Conservation (phyloP, 2,888 invertebrate species). For the Pristionchus japonicus region DNA sequence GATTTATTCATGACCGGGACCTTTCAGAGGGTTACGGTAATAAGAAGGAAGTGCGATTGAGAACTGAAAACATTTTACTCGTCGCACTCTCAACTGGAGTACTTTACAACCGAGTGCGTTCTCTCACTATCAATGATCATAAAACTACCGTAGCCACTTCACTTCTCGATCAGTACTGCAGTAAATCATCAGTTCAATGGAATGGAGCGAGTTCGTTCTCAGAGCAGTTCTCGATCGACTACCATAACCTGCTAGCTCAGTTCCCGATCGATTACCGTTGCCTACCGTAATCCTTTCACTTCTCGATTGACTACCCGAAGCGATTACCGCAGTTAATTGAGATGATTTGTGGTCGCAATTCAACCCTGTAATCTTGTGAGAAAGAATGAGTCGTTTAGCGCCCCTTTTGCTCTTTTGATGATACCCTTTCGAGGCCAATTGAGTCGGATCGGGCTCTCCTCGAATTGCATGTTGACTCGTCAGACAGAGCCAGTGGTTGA, state of each 20-base stretch:
- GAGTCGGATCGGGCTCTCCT: neutral
- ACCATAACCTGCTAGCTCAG: too few species aligned
- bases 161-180: neutral
- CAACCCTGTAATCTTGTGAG: neutral
- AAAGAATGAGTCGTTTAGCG: neutral
- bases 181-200: constrained; percentile 11
- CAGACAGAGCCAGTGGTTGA: neutral
- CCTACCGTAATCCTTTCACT: neutral
- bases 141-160: neutral
- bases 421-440: neutral
- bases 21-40: neutral
- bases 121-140: neutral
- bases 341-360: neutral
- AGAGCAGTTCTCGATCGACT: constrained; percentile 14
- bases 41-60: neutral
- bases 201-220: neutral
- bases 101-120: neutral
- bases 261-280: neutral
- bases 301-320: neutral
- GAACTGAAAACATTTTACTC: neutral
- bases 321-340: neutral
- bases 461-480: neutral
- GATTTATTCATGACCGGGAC: neutral
- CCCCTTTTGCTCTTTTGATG: neutral
- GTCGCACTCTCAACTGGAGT: too few species aligned